Percentiles rank a stretch among this genome's conserved stretches.
These are phyloP conservation scores for Prietella phreatophila DNA, from an alignment of 2,113 vertebrate genomes.

Conservation along the genomic window DNA sequence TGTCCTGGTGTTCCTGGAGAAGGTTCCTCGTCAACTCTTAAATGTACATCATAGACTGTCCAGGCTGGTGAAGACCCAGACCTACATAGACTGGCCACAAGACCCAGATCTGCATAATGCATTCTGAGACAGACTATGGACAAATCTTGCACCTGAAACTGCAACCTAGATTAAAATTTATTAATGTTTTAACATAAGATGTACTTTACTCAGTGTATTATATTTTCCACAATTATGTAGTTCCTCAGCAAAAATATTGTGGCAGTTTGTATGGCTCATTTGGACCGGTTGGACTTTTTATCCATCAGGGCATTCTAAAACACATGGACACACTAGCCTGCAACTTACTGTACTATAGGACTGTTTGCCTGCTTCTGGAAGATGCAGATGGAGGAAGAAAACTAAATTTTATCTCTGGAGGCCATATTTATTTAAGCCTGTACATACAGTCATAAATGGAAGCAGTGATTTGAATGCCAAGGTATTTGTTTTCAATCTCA, in stretches of 20 bases:
- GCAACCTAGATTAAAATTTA: too few relatives aligned
- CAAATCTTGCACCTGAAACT: neutral
- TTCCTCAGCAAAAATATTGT: neutral
- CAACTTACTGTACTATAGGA: neutral
- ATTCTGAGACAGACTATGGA: slow-evolving; percentile 57
- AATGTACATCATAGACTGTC: slow-evolving; percentile 57
- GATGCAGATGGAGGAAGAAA: neutral
- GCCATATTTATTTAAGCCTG: neutral
- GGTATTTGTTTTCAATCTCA: neutral
- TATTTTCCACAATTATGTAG: neutral
- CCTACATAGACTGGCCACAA: slow-evolving; percentile 58
- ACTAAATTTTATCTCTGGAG: neutral
- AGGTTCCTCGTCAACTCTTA: slow-evolving; percentile 38
- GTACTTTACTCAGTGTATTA: too few relatives aligned
- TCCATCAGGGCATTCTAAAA: neutral
- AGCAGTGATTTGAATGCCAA: neutral
- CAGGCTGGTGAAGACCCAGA: slow-evolving; percentile 51
- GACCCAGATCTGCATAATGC: slow-evolving; percentile 31
- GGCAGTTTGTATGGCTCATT: too few relatives aligned
- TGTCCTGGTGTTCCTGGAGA: slow-evolving; percentile 59
- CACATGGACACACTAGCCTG: neutral
- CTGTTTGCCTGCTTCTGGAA: neutral
- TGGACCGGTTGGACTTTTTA: neutral
- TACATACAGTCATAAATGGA: neutral
- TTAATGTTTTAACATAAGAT: neutral